These are phyloP conservation scores for Melanerpes aurifrons DNA, from an alignment of 2,113 vertebrate genomes.

Conservation along the genomic window DNA sequence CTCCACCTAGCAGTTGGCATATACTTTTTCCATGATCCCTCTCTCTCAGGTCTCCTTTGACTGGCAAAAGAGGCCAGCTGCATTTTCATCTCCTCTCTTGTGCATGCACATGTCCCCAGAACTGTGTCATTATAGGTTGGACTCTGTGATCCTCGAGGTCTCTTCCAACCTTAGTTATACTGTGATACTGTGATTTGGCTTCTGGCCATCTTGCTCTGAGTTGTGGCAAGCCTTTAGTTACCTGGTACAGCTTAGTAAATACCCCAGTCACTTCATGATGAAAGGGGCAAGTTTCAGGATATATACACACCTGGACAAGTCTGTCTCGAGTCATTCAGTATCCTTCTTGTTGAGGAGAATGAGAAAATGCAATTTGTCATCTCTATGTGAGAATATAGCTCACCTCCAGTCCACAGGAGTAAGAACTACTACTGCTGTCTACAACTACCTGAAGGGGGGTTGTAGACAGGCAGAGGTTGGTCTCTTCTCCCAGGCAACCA, in stretches of 20 bases:
- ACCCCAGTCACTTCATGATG: not conserved
- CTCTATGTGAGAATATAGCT: not conserved
- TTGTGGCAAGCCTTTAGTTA: not conserved
- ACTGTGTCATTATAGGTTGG: not conserved
- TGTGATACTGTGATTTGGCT: not conserved
- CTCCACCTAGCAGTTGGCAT: not conserved
- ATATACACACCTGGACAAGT: not conserved
- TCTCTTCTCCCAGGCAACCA: no score
- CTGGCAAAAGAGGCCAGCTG: conserved; percentile 4
- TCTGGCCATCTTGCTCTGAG: not conserved
- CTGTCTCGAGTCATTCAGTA: not conserved
- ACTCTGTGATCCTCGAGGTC: no score
- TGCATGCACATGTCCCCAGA: not conserved
- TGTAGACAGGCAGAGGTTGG: no score
- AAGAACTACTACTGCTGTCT: not conserved
- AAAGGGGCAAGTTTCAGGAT: not conserved
- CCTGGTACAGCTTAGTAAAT: not conserved
- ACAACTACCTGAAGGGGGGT: no score
- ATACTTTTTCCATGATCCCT: not conserved
- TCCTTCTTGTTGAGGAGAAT: not conserved
- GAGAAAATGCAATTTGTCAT: not conserved
- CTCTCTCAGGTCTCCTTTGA: not conserved
- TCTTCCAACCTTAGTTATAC: no score
- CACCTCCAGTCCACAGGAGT: not conserved
- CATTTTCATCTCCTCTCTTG: not conserved